These are phyloP conservation scores for Neofelis nebulosa DNA, from an alignment of 2,113 vertebrate genomes.

Conservation along the genomic window DNA sequence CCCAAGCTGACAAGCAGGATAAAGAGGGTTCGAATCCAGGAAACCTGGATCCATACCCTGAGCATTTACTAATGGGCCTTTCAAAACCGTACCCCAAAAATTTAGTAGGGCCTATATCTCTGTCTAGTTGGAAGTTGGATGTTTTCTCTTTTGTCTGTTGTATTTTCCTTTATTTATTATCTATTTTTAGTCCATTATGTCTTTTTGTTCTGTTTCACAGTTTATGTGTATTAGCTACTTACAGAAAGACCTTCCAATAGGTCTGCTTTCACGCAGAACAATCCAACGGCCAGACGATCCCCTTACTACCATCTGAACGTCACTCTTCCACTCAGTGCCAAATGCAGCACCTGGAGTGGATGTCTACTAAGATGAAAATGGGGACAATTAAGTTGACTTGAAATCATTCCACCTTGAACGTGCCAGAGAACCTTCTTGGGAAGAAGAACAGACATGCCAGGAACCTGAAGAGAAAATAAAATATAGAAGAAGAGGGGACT, in stretches of 20 bases:
- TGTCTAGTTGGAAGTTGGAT: not conserved
- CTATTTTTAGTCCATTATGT: not conserved
- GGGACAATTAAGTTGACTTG: not conserved
- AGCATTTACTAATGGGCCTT: not conserved
- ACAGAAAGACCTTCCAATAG: not conserved
- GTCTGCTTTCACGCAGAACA: too few relatives aligned
- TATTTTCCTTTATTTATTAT: not conserved
- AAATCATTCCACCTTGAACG: not conserved
- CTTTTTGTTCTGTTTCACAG: not conserved
- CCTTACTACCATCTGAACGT: not conserved
- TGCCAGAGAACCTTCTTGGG: not conserved
- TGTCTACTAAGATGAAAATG: not conserved
- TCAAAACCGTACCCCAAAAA: not conserved
- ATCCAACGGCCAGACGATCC: not conserved
- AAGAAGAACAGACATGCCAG: not conserved
- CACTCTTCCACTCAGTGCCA: not conserved
- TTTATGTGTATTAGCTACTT: not conserved
- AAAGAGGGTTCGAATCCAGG: not conserved
- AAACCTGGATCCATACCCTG: too few relatives aligned
- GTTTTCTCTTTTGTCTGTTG: not conserved
- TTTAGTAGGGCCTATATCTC: not conserved
- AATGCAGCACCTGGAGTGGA: too few relatives aligned
- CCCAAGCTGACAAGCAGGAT: not conserved
- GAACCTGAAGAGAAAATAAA: not conserved
- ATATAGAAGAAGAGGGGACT: not conserved